These are phyloP conservation scores for Enteromius fasciolatus DNA, from an alignment of 2,797 vertebrate species.

Conservation along the genomic window DNA sequence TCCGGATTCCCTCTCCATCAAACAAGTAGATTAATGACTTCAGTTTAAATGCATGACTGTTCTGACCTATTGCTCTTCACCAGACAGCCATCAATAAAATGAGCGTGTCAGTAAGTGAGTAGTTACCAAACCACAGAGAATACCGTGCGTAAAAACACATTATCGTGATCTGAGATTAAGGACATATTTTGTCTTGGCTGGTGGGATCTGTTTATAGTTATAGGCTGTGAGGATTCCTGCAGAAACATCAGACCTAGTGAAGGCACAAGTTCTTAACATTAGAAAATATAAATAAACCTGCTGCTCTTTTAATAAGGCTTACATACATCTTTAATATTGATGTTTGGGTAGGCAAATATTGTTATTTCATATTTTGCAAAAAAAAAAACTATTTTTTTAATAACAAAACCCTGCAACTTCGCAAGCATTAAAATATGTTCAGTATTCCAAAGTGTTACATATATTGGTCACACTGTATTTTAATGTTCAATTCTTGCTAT, in stretches of 20 bases:
- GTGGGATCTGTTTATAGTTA: conserved; percentile 22
- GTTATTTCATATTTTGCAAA: background rate
- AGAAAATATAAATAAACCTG: background rate
- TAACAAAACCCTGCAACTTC: too few species aligned
- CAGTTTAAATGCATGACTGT: conserved; percentile 63
- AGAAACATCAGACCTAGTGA: conserved; percentile 15
- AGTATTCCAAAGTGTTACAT: too few species aligned
- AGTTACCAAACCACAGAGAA: conserved; percentile 43
- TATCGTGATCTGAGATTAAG: conserved; percentile 36
- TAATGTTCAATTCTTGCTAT: too few species aligned
- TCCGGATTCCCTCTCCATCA: conserved; percentile 50
- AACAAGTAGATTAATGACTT: conserved; percentile 60
- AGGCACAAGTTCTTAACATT: background rate
- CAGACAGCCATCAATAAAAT: conserved; percentile 59
- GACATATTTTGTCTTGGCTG: conserved; percentile 23
- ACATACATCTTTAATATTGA: background rate
- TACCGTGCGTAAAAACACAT: conserved; percentile 29
- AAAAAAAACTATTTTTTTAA: background rate
- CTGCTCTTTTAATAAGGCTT: background rate
- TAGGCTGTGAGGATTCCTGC: background rate
- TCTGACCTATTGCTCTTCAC: conserved; percentile 58
- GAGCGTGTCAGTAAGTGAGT: conserved; percentile 38
- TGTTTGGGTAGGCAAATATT: background rate
- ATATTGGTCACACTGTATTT: too few species aligned
- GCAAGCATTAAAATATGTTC: too few species aligned